A percentile compares a stretch with the other conserved stretches of the same genome.
Evolutionary conservation across 2,888 invertebrate species (phyloP).

Genomic region (Athalia circularis): DNA sequence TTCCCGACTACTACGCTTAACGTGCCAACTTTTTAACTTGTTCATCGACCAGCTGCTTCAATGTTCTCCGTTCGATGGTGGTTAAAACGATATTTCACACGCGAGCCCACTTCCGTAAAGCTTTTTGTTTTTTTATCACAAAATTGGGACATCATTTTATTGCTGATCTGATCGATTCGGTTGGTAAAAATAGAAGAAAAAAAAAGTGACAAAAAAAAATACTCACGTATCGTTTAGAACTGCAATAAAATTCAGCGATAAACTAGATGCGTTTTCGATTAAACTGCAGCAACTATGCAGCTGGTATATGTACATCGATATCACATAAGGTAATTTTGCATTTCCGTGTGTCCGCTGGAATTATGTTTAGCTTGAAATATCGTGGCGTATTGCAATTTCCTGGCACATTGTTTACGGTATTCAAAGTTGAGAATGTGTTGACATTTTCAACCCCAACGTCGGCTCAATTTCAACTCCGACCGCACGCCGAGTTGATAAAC

Average conservation of each 20-base stretch:
- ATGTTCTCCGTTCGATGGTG: constrained; percentile 29
- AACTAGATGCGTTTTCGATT: too few species aligned
- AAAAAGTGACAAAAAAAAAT: too few species aligned
- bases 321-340: neutral
- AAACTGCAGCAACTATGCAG: too few species aligned
- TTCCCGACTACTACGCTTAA: constrained; percentile 13
- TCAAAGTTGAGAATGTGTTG: constrained; percentile 39
- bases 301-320: neutral
- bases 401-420: constrained; percentile 13
- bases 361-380: constrained; percentile 20
- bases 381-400: constrained; percentile 32
- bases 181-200: too few species aligned
- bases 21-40: constrained; percentile 37
- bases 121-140: too few species aligned
- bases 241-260: too few species aligned
- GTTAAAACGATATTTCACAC: constrained; percentile 38
- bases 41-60: constrained; percentile 27
- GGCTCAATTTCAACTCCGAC: constrained; percentile 20
- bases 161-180: too few species aligned
- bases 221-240: too few species aligned
- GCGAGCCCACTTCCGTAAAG: constrained; percentile 26
- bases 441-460: constrained; percentile 32
- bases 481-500: constrained; percentile 25
- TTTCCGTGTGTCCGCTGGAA: constrained; percentile 8
- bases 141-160: neutral